Percentiles rank a stretch among this genome's conserved stretches.
phyloP scores from a whole-genome alignment of 1,140 invertebrate genomes.

The Drosophila kikkawai region DNA sequence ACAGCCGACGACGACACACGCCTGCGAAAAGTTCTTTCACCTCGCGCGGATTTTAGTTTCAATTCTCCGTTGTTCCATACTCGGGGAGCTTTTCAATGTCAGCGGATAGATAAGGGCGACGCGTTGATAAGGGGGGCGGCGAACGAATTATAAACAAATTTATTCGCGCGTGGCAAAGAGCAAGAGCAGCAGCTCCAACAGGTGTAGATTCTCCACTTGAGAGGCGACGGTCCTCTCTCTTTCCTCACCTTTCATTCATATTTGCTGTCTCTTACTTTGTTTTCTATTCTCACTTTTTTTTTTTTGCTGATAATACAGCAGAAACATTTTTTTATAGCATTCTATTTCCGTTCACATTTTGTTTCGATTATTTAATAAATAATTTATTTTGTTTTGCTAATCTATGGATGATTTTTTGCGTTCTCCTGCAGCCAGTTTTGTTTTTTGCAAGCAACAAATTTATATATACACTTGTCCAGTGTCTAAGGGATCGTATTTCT shows the following conservation, averaged over 20 bases:
- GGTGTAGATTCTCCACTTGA: slow-evolving; percentile 9
- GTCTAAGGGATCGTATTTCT: slow-evolving; percentile 15
- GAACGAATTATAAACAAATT: slow-evolving; percentile 44
- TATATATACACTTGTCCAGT: neutral
- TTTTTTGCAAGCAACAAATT: slow-evolving; percentile 15
- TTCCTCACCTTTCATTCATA: slow-evolving; percentile 24
- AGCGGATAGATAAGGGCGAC: slow-evolving; percentile 23
- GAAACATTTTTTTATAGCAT: slow-evolving; percentile 27
- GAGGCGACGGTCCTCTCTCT: slow-evolving; percentile 6
- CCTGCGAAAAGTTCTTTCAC: slow-evolving; percentile 31
- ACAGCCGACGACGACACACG: slow-evolving; percentile 7
- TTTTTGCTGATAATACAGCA: slow-evolving; percentile 10
- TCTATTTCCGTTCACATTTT: slow-evolving; percentile 42
- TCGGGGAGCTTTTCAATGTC: slow-evolving; percentile 14
- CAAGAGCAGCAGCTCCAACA: slow-evolving; percentile 18
- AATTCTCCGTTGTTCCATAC: neutral
- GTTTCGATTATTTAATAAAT: slow-evolving; percentile 54
- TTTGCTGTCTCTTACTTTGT: neutral
- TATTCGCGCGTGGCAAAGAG: slow-evolving; percentile 29
- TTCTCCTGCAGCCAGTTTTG: neutral
- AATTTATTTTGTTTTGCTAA: slow-evolving; percentile 48
- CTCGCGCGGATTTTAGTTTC: slow-evolving; percentile 18
- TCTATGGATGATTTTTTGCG: slow-evolving; percentile 10
- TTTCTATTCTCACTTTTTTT: neutral
- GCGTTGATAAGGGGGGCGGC: slow-evolving; percentile 9